A percentile compares a stretch with the other conserved stretches of the same genome.
Evolutionary conservation across 64 coral and sea anemone species (phyloP).

Genomic region (Dendronephthya gigantea): DNA sequence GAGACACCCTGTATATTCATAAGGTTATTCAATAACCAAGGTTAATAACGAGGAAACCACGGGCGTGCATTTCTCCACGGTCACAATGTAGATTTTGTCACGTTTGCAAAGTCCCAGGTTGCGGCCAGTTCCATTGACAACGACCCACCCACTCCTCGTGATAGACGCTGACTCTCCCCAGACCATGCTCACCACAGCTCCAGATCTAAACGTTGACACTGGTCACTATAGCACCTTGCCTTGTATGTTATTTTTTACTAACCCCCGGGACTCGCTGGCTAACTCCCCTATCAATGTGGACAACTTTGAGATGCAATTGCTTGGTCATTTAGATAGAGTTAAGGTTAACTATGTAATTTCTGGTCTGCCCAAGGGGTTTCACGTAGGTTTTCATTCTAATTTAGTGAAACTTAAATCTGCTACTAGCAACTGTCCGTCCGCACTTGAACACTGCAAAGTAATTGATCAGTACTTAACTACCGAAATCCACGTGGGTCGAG

Average conservation of each 20-base stretch:
- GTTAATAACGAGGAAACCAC: no score
- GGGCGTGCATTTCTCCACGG: no score
- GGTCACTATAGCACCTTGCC: neutral
- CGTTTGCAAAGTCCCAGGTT: neutral
- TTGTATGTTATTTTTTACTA: neutral
- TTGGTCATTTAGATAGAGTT: neutral
- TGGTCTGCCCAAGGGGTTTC: neutral
- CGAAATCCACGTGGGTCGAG: neutral
- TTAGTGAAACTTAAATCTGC: no score
- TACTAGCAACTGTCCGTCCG: no score
- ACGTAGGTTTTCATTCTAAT: no score
- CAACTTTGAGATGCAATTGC: neutral
- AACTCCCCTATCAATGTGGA: neutral
- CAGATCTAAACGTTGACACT: neutral
- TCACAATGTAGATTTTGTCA: neutral
- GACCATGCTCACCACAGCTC: neutral
- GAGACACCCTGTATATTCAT: no score
- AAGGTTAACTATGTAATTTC: neutral
- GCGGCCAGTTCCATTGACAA: neutral
- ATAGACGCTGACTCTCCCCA: neutral
- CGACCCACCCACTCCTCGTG: neutral
- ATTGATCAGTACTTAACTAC: conserved; percentile 15
- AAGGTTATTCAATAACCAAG: no score
- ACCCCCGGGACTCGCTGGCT: neutral
- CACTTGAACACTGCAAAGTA: no score